Evolutionary conservation across 2,888 invertebrate genomes (phyloP).

Genomic region (Drosophila recens): DNA sequence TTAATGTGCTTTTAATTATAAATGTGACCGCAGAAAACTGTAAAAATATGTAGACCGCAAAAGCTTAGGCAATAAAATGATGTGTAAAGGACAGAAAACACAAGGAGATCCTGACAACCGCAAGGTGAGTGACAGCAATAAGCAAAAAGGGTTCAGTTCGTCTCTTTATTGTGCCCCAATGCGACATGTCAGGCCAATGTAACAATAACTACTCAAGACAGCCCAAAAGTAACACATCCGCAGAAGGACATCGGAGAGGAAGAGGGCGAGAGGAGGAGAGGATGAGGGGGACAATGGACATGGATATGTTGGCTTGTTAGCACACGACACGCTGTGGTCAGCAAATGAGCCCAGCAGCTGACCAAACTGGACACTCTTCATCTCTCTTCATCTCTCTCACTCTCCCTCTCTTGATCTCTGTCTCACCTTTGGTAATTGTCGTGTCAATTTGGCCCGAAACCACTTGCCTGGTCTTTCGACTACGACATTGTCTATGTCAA

Average conservation of each 20-base stretch:
- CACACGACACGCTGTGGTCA: conserved; percentile 79
- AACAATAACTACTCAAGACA: conserved; percentile 80
- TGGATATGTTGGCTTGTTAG: conserved; percentile 67
- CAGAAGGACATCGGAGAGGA: conserved; percentile 38
- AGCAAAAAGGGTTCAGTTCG: conserved; percentile 49
- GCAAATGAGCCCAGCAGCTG: conserved; percentile 68
- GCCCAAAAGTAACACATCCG: conserved; percentile 77
- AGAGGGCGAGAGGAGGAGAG: conserved; percentile 6
- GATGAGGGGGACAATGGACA: conserved; percentile 19
- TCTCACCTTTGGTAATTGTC: conserved; percentile 65
- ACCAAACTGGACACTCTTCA: conserved; percentile 27
- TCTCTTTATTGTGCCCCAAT: conserved; percentile 38
- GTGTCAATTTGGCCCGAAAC: conserved; percentile 67
- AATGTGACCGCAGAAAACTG: conserved; percentile 38
- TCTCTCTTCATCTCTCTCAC: too few relatives aligned
- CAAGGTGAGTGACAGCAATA: conserved; percentile 69
- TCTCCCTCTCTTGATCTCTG: conserved; percentile 14
- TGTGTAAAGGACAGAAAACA: conserved; percentile 16
- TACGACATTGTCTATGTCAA: conserved; percentile 70
- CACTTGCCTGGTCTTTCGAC: conserved; percentile 36
- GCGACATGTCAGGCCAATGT: conserved; percentile 70
- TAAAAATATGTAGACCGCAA: conserved; percentile 60
- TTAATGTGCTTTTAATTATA: conserved; percentile 80
- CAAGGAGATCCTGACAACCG: conserved; percentile 50
- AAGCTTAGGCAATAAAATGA: conserved; percentile 67